A percentile compares a stretch with the other conserved stretches of the same genome.
These are phyloP conservation scores for Alectoris magna DNA, from an alignment of 2,797 vertebrate genomes.

Conservation along the genomic window DNA sequence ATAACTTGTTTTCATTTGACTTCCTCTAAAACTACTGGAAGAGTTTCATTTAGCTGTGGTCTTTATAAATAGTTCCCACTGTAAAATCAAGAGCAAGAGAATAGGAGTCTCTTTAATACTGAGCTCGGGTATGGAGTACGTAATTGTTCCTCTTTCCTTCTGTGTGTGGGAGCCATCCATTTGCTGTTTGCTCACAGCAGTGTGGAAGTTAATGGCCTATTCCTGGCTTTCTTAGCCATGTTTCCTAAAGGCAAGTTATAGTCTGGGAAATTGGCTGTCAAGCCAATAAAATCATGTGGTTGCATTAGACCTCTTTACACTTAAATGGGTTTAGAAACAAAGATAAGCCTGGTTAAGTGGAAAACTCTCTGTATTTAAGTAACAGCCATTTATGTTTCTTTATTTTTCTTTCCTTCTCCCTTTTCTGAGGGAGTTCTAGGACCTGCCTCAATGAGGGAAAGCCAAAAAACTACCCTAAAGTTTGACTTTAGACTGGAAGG, in stretches of 20 bases:
- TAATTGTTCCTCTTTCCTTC: background rate
- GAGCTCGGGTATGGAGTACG: background rate
- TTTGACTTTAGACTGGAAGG: background rate
- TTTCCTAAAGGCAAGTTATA: slow-evolving; percentile 56
- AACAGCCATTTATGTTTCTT: background rate
- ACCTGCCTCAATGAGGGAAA: background rate
- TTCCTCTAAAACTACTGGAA: background rate
- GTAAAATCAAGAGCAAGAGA: background rate
- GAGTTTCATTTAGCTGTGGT: background rate
- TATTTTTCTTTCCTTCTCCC: background rate
- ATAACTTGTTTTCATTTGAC: background rate
- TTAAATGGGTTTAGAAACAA: background rate
- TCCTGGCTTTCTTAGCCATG: slow-evolving; percentile 17
- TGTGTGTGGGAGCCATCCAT: background rate
- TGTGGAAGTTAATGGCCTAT: background rate
- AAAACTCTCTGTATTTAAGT: background rate
- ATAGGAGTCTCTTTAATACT: background rate
- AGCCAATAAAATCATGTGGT: slow-evolving; percentile 42
- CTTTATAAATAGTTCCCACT: background rate
- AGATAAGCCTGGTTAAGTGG: background rate
- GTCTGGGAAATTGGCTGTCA: slow-evolving; percentile 45
- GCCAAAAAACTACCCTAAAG: background rate
- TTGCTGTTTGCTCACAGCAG: slow-evolving; percentile 2
- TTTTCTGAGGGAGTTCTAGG: background rate
- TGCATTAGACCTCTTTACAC: slow-evolving; percentile 14